These are phyloP conservation scores for Drosophila macrospina DNA, from an alignment of 2,888 invertebrate species.

Conservation along the genomic window DNA sequence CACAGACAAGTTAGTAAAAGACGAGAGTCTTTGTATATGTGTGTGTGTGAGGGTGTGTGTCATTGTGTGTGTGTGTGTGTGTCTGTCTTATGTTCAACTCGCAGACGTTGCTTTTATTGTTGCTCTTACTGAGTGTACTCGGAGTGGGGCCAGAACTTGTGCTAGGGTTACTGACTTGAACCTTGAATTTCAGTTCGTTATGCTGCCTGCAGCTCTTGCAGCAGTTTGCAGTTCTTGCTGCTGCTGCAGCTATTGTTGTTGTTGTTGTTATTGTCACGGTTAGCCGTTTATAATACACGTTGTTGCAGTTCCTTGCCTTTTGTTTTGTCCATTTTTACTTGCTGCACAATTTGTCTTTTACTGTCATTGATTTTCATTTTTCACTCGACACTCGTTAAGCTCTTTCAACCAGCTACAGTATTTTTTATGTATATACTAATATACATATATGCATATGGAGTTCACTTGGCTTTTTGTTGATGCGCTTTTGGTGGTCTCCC, in stretches of 20 bases:
- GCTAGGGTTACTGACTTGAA: constrained; percentile 81
- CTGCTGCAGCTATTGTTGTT: constrained; percentile 13
- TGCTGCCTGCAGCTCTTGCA: constrained; percentile 58
- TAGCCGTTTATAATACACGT: constrained; percentile 68
- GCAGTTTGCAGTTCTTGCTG: constrained; percentile 23
- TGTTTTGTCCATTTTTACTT: constrained; percentile 66
- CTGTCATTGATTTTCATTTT: constrained; percentile 82
- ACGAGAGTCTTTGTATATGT: constrained; percentile 10
- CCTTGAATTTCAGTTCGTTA: constrained; percentile 77
- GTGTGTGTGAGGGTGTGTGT: constrained; percentile 26
- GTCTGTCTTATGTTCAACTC: constrained; percentile 59
- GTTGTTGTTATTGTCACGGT: constrained; percentile 63
- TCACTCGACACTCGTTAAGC: constrained; percentile 69
- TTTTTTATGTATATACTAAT: constrained; percentile 9
- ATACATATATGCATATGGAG: constrained; percentile 13
- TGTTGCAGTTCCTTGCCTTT: constrained; percentile 53
- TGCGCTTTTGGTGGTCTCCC: constrained; percentile 64
- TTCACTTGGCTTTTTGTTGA: constrained; percentile 9
- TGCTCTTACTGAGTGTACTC: constrained; percentile 41
- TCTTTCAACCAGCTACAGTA: constrained; percentile 14
- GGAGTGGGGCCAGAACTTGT: constrained; percentile 57
- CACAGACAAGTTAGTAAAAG: constrained; percentile 29
- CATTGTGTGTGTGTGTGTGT: constrained; percentile 10
- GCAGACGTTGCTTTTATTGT: constrained; percentile 73
- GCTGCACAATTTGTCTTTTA: constrained; percentile 80